Percentiles rank a stretch among this genome's conserved stretches.
phyloP scores from a whole-genome alignment of 2,113 vertebrate species.

The Myotis lucifugus region DNA sequence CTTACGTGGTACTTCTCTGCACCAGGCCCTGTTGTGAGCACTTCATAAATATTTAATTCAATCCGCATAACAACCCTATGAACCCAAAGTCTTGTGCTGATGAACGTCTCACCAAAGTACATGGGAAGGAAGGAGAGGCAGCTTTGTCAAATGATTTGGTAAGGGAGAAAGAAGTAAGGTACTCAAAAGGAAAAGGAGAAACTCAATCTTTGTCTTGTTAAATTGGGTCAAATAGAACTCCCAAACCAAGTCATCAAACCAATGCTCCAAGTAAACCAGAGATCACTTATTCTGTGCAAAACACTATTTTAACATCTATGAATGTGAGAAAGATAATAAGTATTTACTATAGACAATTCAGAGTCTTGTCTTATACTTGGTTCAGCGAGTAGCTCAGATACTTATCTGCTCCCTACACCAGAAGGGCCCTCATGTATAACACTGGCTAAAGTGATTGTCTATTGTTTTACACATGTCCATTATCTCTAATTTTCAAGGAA shows the following conservation, averaged over 20 bases:
- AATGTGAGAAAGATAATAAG: not conserved
- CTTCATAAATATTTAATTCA: constrained; percentile 27
- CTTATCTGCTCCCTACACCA: not conserved
- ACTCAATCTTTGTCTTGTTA: not conserved
- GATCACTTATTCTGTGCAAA: not conserved
- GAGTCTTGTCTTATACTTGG: not conserved
- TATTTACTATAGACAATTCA: not conserved
- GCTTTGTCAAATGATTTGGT: not conserved
- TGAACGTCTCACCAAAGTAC: not conserved
- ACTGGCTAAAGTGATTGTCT: not conserved
- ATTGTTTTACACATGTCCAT: not conserved
- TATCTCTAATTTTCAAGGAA: not conserved
- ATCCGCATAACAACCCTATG: not conserved
- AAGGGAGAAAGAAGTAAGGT: not conserved
- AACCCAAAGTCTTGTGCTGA: not conserved
- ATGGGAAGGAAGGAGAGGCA: not conserved
- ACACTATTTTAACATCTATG: not conserved
- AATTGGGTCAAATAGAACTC: not conserved
- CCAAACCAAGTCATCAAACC: not conserved
- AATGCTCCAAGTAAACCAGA: not conserved
- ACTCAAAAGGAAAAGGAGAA: not conserved
- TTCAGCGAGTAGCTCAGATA: not conserved
- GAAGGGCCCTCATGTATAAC: not conserved
- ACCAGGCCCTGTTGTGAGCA: not conserved
- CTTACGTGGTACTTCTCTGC: not conserved